These are phyloP conservation scores for Trididemnum miniatum DNA, from an alignment of 23 tunicate genomes.

Conservation along the genomic window DNA sequence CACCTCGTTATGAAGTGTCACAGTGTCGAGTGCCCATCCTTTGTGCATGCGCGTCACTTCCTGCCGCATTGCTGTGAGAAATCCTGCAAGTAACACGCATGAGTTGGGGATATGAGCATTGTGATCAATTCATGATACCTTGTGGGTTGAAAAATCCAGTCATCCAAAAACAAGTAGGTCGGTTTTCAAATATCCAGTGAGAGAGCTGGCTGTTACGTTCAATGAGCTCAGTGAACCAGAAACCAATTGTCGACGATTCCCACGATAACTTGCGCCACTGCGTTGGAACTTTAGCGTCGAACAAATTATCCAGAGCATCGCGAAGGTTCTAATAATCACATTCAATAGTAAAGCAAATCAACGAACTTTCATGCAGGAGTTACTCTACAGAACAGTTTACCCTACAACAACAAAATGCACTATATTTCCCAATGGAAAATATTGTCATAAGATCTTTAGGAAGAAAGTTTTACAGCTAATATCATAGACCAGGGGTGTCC, in stretches of 20 bases:
- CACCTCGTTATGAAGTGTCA: conserved; percentile 94
- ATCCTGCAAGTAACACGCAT: conserved; percentile 63
- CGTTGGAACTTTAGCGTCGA: conserved; percentile 97
- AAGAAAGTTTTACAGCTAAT: no score
- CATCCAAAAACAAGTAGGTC: conserved; percentile 99
- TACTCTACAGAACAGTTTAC: no score
- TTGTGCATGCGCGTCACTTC: conserved; percentile 99
- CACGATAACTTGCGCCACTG: conserved; percentile 94
- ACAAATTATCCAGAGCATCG: conserved; percentile 94
- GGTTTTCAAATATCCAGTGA: conserved; percentile 85
- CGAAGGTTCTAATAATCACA: conserved; percentile 76
- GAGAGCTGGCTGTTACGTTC: conserved; percentile 91
- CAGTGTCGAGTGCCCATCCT: conserved; percentile 99
- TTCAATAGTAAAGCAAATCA: no score
- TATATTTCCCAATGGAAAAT: no score
- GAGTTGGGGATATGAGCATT: no score
- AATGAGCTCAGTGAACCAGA: conserved; percentile 96
- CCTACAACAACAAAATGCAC: no score
- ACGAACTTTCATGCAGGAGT: no score
- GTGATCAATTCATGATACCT: no score
- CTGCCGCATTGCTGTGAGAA: conserved; percentile 98
- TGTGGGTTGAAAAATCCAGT: conserved; percentile 98
- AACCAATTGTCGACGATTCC: conserved; percentile 98
- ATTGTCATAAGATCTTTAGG: no score
- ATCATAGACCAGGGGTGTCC: no score